phyloP scores from a whole-genome alignment of 2,797 vertebrate species.

The Megalops cyprinoides region DNA sequence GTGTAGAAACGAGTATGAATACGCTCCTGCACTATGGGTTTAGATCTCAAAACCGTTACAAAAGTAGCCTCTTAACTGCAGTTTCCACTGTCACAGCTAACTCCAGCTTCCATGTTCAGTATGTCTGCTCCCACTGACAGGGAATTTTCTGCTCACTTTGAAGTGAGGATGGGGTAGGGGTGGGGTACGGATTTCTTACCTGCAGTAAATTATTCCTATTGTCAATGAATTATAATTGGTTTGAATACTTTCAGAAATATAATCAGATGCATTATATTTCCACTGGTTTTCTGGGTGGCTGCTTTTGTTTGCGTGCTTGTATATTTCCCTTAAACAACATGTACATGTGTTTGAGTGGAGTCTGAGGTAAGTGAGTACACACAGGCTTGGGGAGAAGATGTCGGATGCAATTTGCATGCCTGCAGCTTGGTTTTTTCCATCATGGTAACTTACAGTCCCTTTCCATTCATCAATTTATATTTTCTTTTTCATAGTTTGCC shows the following conservation, averaged over 20 bases:
- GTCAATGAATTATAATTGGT: background rate
- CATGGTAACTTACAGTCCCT: slow-evolving; percentile 24
- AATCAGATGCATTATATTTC: slow-evolving; percentile 12
- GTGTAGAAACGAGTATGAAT: background rate
- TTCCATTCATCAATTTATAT: slow-evolving; percentile 36
- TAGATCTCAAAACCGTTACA: background rate
- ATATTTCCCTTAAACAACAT: background rate
- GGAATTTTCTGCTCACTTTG: background rate
- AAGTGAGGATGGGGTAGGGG: background rate
- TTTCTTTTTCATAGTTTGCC: background rate
- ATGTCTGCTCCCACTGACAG: background rate
- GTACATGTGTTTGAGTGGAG: slow-evolving; percentile 6
- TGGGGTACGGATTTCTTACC: background rate
- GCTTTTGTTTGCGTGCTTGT: background rate
- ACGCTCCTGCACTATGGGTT: background rate
- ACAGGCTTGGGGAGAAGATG: background rate
- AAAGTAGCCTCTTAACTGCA: background rate
- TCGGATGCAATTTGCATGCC: slow-evolving; percentile 21
- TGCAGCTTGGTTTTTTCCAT: slow-evolving; percentile 23
- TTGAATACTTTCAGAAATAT: slow-evolving; percentile 11
- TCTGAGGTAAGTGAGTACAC: slow-evolving; percentile 12
- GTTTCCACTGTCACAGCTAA: background rate
- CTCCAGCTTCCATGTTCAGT: background rate
- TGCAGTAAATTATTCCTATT: background rate
- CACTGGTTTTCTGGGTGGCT: slow-evolving; percentile 15